These are phyloP conservation scores for Mycteria americana DNA, from an alignment of 2,797 vertebrate species.

Conservation along the genomic window DNA sequence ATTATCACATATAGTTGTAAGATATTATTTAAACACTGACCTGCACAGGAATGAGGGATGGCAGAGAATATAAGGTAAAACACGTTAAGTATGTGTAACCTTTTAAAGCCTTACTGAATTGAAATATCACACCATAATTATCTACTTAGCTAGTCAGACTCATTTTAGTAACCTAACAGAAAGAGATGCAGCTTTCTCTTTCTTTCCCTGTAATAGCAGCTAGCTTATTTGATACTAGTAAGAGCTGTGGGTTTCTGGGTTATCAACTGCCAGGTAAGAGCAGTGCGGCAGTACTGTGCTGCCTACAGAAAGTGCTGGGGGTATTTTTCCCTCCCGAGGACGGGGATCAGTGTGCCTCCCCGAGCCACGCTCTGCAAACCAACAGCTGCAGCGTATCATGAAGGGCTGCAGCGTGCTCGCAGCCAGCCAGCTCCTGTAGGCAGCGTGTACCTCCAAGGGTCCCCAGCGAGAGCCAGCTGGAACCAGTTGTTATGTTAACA, in stretches of 20 bases:
- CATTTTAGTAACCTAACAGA: neutral
- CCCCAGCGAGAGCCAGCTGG: neutral
- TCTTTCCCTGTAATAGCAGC: neutral
- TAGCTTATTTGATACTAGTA: neutral
- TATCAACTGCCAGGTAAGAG: neutral
- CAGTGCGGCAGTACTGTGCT: neutral
- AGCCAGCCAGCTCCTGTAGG: neutral
- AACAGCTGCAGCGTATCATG: fast-evolving
- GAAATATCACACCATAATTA: neutral
- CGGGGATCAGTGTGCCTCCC: neutral
- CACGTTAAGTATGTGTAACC: neutral
- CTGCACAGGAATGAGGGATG: neutral
- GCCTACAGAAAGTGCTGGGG: neutral
- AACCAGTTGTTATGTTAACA: neutral
- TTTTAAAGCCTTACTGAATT: neutral
- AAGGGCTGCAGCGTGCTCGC: fast-evolving
- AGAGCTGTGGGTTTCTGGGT: neutral
- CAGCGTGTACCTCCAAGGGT: neutral
- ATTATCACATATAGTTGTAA: neutral
- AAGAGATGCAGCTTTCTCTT: neutral
- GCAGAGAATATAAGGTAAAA: neutral
- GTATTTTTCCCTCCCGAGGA: neutral
- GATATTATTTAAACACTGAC: neutral
- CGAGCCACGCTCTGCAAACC: fast-evolving
- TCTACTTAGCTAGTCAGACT: neutral